Conservation (phyloP, 1,140 invertebrate species). For the Chironomus striatipennis region DNA sequence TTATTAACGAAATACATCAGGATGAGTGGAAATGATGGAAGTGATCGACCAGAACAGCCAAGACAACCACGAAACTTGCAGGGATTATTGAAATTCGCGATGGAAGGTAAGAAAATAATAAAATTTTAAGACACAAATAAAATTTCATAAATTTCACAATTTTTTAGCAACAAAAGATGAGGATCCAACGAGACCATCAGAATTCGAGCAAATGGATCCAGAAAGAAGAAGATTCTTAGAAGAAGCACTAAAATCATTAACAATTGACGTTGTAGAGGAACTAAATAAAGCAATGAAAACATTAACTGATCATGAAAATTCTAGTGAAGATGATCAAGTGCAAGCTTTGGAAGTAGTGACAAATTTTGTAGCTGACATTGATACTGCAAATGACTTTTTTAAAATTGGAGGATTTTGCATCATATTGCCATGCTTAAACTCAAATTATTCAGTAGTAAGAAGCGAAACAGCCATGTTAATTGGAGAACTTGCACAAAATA, state of each 20-base stretch:
- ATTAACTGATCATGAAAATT: constrained; percentile 37
- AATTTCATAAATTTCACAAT: not conserved
- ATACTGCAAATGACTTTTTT: constrained; percentile 55
- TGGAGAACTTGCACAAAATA: constrained; percentile 55
- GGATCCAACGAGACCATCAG: not conserved
- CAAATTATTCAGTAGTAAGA: constrained; percentile 43
- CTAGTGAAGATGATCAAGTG: constrained; percentile 41
- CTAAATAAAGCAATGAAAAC: constrained; percentile 43
- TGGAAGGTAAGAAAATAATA: not conserved
- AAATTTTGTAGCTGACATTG: constrained; percentile 48
- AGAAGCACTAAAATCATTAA: constrained; percentile 45
- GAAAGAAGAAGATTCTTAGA: constrained; percentile 47
- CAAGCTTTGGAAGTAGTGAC: constrained; percentile 44
- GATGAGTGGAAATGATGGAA: constrained; percentile 7
- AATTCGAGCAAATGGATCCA: not conserved
- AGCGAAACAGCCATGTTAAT: constrained; percentile 49
- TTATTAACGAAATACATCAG: no score
- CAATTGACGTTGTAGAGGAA: constrained; percentile 45
- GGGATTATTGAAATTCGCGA: not conserved
- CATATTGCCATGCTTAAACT: constrained; percentile 44
- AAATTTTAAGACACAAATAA: not conserved
- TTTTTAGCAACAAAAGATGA: constrained; percentile 12
- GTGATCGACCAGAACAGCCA: constrained; percentile 28
- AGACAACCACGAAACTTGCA: constrained; percentile 34
- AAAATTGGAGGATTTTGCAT: constrained; percentile 54